Conservation (phyloP, 2,113 vertebrate genomes). For the Colinus virginianus region DNA sequence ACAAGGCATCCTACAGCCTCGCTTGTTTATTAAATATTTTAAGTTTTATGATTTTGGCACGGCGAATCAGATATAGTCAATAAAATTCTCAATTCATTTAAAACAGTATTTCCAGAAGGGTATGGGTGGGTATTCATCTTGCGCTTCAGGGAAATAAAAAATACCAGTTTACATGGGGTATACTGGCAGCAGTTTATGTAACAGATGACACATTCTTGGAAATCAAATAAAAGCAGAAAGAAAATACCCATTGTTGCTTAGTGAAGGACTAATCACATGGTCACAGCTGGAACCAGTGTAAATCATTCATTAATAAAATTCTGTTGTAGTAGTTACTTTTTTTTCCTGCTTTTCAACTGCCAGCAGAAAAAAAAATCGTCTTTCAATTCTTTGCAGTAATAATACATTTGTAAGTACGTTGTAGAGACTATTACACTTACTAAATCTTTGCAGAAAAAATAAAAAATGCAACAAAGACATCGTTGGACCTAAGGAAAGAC, state of each 20-base stretch:
- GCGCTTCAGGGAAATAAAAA: slow-evolving; percentile 75
- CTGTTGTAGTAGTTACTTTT: slow-evolving; percentile 72
- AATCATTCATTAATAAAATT: slow-evolving; percentile 83
- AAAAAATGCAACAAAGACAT: not conserved
- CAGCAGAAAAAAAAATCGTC: slow-evolving; percentile 34
- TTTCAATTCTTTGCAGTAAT: slow-evolving; percentile 48
- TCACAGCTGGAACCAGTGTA: slow-evolving; percentile 82
- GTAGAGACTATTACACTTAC: slow-evolving; percentile 17
- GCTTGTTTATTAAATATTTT: slow-evolving; percentile 70
- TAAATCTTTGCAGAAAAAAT: not conserved
- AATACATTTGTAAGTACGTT: slow-evolving; percentile 26
- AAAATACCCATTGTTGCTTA: slow-evolving; percentile 79
- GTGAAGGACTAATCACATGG: slow-evolving; percentile 81
- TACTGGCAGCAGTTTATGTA: slow-evolving; percentile 78
- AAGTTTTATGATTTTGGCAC: slow-evolving; percentile 69
- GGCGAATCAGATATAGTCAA: slow-evolving; percentile 63
- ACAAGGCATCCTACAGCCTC: slow-evolving; percentile 52
- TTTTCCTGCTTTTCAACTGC: slow-evolving; percentile 66
- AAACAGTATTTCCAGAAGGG: slow-evolving; percentile 75
- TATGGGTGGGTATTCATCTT: slow-evolving; percentile 78
- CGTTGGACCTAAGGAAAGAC: not conserved
- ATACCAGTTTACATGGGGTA: slow-evolving; percentile 73
- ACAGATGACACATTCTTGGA: slow-evolving; percentile 84
- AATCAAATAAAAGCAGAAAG: slow-evolving; percentile 83
- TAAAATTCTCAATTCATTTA: slow-evolving; percentile 69